Evolutionary conservation across 2,113 vertebrate species (phyloP).

Genomic region (Danionella cerebrum): DNA sequence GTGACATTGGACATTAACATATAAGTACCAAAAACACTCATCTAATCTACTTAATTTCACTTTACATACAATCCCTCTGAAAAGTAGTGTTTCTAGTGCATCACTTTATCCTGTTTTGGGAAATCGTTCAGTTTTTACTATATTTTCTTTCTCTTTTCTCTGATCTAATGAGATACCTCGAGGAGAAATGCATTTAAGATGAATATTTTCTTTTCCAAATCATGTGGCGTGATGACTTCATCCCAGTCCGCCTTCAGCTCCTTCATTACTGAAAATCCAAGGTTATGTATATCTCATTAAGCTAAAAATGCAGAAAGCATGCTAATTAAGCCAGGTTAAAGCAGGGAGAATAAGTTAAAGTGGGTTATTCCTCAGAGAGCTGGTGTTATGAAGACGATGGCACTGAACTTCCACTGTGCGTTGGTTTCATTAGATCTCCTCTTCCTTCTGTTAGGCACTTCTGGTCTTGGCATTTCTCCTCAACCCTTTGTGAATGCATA

Average conservation of each 20-base stretch:
- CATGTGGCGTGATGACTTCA: conserved; percentile 72
- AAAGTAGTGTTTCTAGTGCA: too few species aligned
- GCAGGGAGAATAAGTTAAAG: conserved; percentile 62
- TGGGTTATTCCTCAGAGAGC: conserved; percentile 71
- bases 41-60: too few species aligned
- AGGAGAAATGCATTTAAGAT: conserved; percentile 19
- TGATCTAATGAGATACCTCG: neutral
- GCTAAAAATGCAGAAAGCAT: conserved; percentile 74
- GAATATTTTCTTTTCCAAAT: conserved; percentile 56
- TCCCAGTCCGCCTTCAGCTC: conserved; percentile 68
- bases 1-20: too few species aligned
- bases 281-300: conserved; percentile 81
- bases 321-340: conserved; percentile 70
- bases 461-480: conserved; percentile 57
- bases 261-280: conserved; percentile 76
- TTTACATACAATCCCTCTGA: too few species aligned
- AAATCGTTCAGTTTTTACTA: too few species aligned
- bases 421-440: conserved; percentile 62
- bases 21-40: too few species aligned
- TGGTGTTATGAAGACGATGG: conserved; percentile 57
- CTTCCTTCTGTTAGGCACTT: conserved; percentile 62
- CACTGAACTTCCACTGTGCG: conserved; percentile 56
- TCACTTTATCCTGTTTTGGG: too few species aligned
- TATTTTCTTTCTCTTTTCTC: neutral
- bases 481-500: conserved; percentile 65